Percentiles rank a stretch among this genome's conserved stretches.
These are phyloP conservation scores for Cirrhinus mrigala DNA, from an alignment of 2,797 vertebrate species.

Conservation along the genomic window DNA sequence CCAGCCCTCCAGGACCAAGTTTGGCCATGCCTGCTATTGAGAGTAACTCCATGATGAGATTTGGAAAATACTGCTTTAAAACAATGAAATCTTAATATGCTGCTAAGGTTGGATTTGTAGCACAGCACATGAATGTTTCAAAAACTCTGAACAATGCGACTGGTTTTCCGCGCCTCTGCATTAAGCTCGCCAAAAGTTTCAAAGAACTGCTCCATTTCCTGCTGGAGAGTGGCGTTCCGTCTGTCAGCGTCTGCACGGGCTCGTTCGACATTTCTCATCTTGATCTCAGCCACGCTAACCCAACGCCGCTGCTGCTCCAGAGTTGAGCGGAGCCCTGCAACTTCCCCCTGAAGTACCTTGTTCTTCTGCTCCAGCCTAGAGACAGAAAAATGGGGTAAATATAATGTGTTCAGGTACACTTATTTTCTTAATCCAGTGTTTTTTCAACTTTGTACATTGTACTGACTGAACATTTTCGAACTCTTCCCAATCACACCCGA, in stretches of 20 bases:
- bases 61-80: neutral
- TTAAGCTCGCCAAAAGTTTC: constrained; percentile 80
- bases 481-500: neutral
- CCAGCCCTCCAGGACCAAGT: too few species aligned
- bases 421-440: neutral
- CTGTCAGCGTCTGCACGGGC: constrained; percentile 78
- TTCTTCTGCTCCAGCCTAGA: constrained; percentile 82
- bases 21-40: neutral
- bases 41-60: neutral
- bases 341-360: constrained; percentile 75
- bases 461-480: neutral
- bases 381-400: neutral
- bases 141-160: constrained; percentile 80
- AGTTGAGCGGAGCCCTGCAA: constrained; percentile 69
- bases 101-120: neutral
- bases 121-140: constrained; percentile 58
- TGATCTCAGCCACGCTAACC: constrained; percentile 76
- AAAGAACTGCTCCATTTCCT: constrained; percentile 83
- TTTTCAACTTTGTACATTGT: neutral
- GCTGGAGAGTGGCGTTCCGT: constrained; percentile 77
- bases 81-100: neutral
- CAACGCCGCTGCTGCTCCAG: constrained; percentile 79
- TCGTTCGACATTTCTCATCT: constrained; percentile 77
- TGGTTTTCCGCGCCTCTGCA: constrained; percentile 80
- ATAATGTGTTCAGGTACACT: neutral